Percentiles rank a stretch among this genome's conserved stretches.
These are phyloP conservation scores for Neria commutata DNA, from an alignment of 2,888 invertebrate species.

Conservation along the genomic window DNA sequence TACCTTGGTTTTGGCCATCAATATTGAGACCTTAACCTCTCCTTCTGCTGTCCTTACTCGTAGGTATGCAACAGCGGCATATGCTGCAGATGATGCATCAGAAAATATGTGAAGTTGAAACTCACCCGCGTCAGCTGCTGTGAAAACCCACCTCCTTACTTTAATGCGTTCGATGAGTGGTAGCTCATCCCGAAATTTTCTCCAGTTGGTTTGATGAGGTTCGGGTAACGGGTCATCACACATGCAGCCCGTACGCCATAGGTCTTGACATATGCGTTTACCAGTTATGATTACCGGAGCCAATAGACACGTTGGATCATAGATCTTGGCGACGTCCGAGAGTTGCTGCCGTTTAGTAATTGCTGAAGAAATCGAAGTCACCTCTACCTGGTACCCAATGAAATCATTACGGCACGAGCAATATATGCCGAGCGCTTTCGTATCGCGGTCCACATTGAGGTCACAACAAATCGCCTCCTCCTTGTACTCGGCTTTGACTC, in stretches of 20 bases:
- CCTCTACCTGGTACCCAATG: slow-evolving; percentile 17
- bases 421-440: slow-evolving; percentile 22
- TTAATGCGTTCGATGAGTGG: slow-evolving; percentile 1
- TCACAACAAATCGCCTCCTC: neutral
- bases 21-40: slow-evolving; percentile 13
- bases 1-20: slow-evolving; percentile 23
- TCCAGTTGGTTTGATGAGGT: slow-evolving; percentile 8
- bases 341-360: slow-evolving; percentile 27
- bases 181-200: slow-evolving; percentile 13
- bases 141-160: slow-evolving; percentile 11
- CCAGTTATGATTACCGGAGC: slow-evolving; percentile 18
- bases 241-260: slow-evolving; percentile 5
- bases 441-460: slow-evolving; percentile 16
- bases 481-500: neutral
- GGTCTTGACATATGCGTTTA: slow-evolving; percentile 14
- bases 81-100: slow-evolving; percentile 18
- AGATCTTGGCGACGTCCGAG: slow-evolving; percentile 20
- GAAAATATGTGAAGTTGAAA: slow-evolving; percentile 12
- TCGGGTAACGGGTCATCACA: slow-evolving; percentile 11
- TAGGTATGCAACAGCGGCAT: slow-evolving; percentile 24
- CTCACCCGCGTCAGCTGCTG: neutral
- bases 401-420: slow-evolving; percentile 18
- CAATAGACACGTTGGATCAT: slow-evolving; percentile 15
- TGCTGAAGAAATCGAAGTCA: neutral
- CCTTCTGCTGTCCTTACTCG: slow-evolving; percentile 10